These are phyloP conservation scores for Drosophila mimica DNA, from an alignment of 2,888 invertebrate genomes.

Conservation along the genomic window DNA sequence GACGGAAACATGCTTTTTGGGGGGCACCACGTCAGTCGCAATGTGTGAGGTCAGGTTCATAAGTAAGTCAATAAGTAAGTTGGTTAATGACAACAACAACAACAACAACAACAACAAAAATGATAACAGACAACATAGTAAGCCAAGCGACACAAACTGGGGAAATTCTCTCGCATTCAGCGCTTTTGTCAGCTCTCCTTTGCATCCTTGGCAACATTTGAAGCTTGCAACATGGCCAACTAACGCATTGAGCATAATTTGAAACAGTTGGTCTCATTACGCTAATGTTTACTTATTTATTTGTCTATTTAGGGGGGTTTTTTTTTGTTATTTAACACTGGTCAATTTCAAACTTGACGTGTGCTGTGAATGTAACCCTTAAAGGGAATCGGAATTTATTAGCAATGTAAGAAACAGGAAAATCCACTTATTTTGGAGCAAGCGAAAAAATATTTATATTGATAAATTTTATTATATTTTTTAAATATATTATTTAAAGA, in stretches of 20 bases:
- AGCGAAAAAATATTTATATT: not conserved
- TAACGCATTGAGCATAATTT: not conserved
- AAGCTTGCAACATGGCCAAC: slow-evolving; percentile 33
- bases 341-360: not conserved
- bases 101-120: slow-evolving; percentile 42
- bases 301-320: not conserved
- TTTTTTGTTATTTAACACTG: not conserved
- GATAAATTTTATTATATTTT: not conserved
- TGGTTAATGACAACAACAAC: slow-evolving; percentile 69
- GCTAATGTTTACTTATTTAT: no score
- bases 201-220: slow-evolving; percentile 49
- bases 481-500: not conserved
- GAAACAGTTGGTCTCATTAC: not conserved
- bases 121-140: slow-evolving; percentile 24
- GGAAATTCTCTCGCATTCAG: slow-evolving; percentile 63
- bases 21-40: slow-evolving; percentile 46
- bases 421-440: not conserved
- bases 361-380: not conserved
- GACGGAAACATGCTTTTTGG: slow-evolving; percentile 42
- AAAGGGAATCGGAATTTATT: not conserved
- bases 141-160: slow-evolving; percentile 7
- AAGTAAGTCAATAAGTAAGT: slow-evolving; percentile 78
- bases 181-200: slow-evolving; percentile 41
- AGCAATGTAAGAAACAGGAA: not conserved
- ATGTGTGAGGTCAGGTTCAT: slow-evolving; percentile 78